phyloP scores from a whole-genome alignment of 2,797 vertebrate species.

The Argyrosomus regius region DNA sequence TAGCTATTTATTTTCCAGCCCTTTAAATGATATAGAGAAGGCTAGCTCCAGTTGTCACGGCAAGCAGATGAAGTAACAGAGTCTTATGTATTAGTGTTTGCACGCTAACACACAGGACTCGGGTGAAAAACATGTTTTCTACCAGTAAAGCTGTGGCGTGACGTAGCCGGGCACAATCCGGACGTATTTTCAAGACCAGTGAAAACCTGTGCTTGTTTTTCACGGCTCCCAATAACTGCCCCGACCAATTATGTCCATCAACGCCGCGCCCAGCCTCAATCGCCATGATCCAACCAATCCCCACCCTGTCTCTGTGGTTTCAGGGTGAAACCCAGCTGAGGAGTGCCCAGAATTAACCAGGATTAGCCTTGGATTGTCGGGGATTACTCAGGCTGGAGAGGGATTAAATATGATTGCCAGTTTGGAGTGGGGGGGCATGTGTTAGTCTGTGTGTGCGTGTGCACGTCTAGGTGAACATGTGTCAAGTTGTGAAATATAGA shows the following conservation, averaged over 20 bases:
- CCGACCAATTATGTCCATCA: constrained; percentile 72
- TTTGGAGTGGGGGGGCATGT: constrained; percentile 59
- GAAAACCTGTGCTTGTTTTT: constrained; percentile 82
- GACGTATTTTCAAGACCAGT: constrained; percentile 54
- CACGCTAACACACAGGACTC: constrained; percentile 5
- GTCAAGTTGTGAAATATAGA: constrained; percentile 54
- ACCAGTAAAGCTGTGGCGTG: constrained; percentile 26
- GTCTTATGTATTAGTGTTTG: not conserved
- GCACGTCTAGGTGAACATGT: constrained; percentile 35
- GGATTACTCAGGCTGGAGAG: constrained; percentile 85
- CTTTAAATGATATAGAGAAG: constrained; percentile 21
- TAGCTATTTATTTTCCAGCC: constrained; percentile 8
- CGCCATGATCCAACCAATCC: constrained; percentile 82
- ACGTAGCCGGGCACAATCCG: constrained; percentile 70
- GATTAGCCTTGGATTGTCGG: constrained; percentile 84
- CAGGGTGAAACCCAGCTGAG: constrained; percentile 82
- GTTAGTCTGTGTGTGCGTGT: constrained; percentile 21
- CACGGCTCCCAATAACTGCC: constrained; percentile 58
- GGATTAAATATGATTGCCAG: constrained; percentile 86
- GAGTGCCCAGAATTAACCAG: constrained; percentile 85
- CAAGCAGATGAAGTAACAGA: constrained; percentile 4
- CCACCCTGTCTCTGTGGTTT: constrained; percentile 77
- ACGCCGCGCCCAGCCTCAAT: constrained; percentile 62
- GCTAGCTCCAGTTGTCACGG: constrained; percentile 1
- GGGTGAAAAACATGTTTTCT: constrained; percentile 78